Evolutionary conservation across 1,140 invertebrate species (phyloP).

Genomic region (Lucilia sericata): DNA sequence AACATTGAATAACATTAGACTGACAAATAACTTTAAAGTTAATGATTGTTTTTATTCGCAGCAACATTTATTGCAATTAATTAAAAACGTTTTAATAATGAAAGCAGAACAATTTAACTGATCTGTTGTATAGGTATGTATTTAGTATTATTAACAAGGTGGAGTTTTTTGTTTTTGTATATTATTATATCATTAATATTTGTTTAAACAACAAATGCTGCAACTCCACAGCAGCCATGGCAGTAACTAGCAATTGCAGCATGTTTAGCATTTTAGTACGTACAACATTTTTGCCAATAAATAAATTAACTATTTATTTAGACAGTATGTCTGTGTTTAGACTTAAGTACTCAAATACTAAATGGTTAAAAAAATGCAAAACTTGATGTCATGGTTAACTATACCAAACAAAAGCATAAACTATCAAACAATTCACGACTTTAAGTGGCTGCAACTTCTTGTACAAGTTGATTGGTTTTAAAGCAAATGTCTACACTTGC

Average conservation of each 20-base stretch:
- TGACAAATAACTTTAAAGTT: slow-evolving; percentile 17
- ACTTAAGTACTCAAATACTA: background rate
- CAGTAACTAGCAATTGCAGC: too few relatives aligned
- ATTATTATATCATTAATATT: background rate
- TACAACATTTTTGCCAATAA: background rate
- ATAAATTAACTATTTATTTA: slow-evolving; percentile 33
- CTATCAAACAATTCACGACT: slow-evolving; percentile 29
- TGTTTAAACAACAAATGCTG: background rate
- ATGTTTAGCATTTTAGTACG: too few relatives aligned
- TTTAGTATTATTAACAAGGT: background rate
- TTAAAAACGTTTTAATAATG: slow-evolving; percentile 31
- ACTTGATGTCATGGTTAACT: slow-evolving; percentile 33
- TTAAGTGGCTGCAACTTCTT: background rate
- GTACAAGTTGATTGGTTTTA: background rate
- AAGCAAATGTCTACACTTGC: background rate
- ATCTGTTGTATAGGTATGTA: background rate
- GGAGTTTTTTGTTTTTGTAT: background rate
- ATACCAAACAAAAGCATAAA: background rate
- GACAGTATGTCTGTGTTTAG: slow-evolving; percentile 31
- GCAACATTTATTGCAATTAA: slow-evolving; percentile 29
- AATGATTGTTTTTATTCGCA: slow-evolving; percentile 35
- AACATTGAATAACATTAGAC: slow-evolving; percentile 14
- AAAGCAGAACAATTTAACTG: slow-evolving; percentile 18
- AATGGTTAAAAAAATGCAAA: slow-evolving; percentile 18
- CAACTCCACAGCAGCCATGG: background rate